Conservation (phyloP, 2,888 invertebrate species). For the Anticlea derivata region DNA sequence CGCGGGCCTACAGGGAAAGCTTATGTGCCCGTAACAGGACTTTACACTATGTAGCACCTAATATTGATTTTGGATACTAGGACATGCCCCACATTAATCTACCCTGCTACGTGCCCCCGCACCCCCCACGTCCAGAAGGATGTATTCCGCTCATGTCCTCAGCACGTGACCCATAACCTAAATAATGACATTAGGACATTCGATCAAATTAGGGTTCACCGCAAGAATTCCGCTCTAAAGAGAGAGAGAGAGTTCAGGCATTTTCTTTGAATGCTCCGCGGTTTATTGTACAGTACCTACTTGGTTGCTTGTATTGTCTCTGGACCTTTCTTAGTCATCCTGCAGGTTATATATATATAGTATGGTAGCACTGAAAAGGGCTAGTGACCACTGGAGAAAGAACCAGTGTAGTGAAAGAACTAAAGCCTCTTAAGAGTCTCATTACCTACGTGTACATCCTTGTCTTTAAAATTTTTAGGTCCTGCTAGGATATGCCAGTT, state of each 20-base stretch:
- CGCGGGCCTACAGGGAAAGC: too few relatives aligned
- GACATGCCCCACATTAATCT: not conserved
- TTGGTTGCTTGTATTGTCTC: not conserved
- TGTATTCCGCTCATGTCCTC: constrained; percentile 34
- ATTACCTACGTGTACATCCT: too few relatives aligned
- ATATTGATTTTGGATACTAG: too few relatives aligned
- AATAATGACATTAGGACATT: constrained; percentile 39
- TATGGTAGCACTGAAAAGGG: too few relatives aligned
- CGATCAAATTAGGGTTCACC: constrained; percentile 35
- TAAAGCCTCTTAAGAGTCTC: not conserved
- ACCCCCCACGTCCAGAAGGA: constrained; percentile 11
- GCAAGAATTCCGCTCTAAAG: not conserved
- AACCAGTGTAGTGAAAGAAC: too few relatives aligned
- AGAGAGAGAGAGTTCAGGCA: not conserved
- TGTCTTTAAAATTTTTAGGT: too few relatives aligned
- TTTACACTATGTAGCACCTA: too few relatives aligned
- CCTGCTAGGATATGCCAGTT: too few relatives aligned
- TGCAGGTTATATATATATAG: too few relatives aligned
- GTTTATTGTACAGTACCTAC: not conserved
- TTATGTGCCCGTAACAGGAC: too few relatives aligned
- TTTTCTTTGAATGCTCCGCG: not conserved
- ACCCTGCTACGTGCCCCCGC: not conserved
- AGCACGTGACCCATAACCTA: constrained; percentile 37
- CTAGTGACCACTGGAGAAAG: too few relatives aligned
- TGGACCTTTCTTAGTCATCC: too few relatives aligned